Conservation (phyloP, 2,797 vertebrate genomes). For the Anas georgica region DNA sequence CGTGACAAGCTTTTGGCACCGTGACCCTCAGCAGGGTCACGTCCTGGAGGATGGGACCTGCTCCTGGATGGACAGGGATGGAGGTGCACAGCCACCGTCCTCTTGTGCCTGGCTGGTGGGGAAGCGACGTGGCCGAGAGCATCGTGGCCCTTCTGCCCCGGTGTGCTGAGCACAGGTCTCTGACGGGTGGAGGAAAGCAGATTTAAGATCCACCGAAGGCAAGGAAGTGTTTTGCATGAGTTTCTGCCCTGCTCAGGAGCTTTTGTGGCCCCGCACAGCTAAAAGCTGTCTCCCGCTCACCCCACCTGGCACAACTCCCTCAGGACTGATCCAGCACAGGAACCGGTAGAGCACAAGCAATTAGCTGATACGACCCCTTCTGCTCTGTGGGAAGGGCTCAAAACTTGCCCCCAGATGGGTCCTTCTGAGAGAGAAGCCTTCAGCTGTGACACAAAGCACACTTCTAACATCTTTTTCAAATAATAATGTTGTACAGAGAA, state of each 20-base stretch:
- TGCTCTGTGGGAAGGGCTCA: neutral
- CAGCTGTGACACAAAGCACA: neutral
- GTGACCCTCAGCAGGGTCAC: neutral
- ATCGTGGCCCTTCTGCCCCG: neutral
- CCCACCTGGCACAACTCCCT: constrained; percentile 64
- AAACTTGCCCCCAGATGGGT: constrained; percentile 24
- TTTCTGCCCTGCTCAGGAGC: constrained; percentile 52
- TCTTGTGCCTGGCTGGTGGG: accelerated
- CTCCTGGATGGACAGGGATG: neutral
- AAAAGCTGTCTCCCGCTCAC: constrained; percentile 53
- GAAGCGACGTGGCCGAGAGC: neutral
- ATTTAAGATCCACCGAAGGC: constrained; percentile 30
- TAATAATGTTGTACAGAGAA: neutral
- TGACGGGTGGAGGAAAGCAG: constrained; percentile 32
- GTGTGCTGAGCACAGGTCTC: neutral
- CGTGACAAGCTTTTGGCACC: no score
- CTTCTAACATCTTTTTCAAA: constrained; percentile 16
- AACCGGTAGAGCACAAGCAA: constrained; percentile 12
- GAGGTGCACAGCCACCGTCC: neutral
- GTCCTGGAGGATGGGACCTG: neutral
- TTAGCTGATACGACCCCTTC: constrained; percentile 36
- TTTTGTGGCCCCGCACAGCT: neutral
- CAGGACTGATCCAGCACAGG: constrained; percentile 23
- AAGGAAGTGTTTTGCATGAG: constrained; percentile 23
- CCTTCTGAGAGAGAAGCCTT: neutral